Percentiles rank a stretch among this genome's conserved stretches.
Conservation (phyloP, 30 jellyfish, hydroid and myxozoan species). For the Chrysaora quinquecirrha region DNA sequence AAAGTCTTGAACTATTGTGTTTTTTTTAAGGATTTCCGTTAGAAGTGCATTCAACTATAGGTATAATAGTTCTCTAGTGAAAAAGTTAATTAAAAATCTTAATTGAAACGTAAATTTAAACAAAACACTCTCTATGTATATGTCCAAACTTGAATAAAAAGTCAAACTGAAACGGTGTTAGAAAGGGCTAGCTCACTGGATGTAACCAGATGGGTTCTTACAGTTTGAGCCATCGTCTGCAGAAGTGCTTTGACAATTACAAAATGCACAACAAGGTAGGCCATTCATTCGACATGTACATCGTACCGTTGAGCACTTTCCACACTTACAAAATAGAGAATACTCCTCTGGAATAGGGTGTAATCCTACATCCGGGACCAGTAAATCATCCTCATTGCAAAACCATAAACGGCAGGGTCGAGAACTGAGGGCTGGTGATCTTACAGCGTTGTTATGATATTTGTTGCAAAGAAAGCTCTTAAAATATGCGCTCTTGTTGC, state of each 20-base stretch:
- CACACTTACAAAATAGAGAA: slow-evolving; percentile 17
- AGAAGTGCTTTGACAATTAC: slow-evolving; percentile 43
- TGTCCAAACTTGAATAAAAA: background rate
- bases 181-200: background rate
- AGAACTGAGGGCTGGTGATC: slow-evolving; percentile 22
- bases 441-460: slow-evolving; percentile 3
- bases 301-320: slow-evolving; percentile 21
- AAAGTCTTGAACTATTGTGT: background rate
- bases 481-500: slow-evolving; percentile 7
- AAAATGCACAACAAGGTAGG: slow-evolving; percentile 37
- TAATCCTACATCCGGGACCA: slow-evolving; percentile 36
- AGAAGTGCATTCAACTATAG: background rate
- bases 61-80: background rate
- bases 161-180: background rate
- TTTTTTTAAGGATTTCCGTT: background rate
- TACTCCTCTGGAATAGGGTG: slow-evolving; percentile 40
- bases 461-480: slow-evolving; percentile 32
- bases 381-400: slow-evolving; percentile 17
- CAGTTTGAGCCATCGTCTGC: slow-evolving; percentile 23
- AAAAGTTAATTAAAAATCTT: background rate
- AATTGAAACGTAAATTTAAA: no score
- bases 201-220: slow-evolving; percentile 31
- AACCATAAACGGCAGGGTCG: slow-evolving; percentile 26
- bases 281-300: slow-evolving; percentile 34
- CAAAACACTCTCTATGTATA: background rate